Conservation (phyloP, 2,113 vertebrate genomes). For the Axis porcinus region DNA sequence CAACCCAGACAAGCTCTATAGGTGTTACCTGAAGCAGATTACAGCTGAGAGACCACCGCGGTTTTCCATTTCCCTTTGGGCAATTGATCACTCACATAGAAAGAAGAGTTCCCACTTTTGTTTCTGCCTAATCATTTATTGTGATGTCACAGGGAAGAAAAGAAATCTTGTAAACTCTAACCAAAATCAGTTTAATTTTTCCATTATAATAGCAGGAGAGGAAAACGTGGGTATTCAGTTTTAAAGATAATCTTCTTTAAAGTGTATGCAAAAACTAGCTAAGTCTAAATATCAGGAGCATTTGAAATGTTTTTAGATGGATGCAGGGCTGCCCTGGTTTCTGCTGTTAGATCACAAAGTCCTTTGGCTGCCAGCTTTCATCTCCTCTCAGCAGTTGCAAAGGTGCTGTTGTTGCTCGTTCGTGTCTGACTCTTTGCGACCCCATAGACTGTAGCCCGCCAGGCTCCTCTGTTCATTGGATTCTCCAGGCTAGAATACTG, state of each 20-base stretch:
- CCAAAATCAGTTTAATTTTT: constrained; percentile 27
- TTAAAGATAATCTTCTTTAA: constrained; percentile 9
- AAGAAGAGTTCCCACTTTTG: background rate
- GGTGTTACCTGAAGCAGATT: background rate
- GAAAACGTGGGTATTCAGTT: background rate
- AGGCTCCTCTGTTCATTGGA: background rate
- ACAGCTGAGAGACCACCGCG: background rate
- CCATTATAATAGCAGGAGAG: constrained; percentile 23
- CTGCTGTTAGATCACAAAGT: background rate
- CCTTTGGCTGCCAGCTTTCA: fast-evolving
- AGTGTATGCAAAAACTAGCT: background rate
- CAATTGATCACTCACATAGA: background rate
- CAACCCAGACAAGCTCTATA: constrained; percentile 14
- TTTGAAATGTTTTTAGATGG: background rate
- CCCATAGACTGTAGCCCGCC: background rate
- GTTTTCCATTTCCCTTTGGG: background rate
- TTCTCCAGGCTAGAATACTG: background rate
- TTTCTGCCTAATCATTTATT: constrained; percentile 21
- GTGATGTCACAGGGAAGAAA: background rate
- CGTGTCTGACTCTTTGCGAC: background rate
- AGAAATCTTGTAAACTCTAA: constrained; percentile 26
- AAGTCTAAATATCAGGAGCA: background rate
- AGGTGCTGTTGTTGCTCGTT: fast-evolving
- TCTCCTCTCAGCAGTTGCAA: background rate
- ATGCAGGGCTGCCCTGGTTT: background rate